A percentile compares a stretch with the other conserved stretches of the same genome.
These are phyloP conservation scores for Formica selysi DNA, from an alignment of 1,140 invertebrate species.

Conservation along the genomic window DNA sequence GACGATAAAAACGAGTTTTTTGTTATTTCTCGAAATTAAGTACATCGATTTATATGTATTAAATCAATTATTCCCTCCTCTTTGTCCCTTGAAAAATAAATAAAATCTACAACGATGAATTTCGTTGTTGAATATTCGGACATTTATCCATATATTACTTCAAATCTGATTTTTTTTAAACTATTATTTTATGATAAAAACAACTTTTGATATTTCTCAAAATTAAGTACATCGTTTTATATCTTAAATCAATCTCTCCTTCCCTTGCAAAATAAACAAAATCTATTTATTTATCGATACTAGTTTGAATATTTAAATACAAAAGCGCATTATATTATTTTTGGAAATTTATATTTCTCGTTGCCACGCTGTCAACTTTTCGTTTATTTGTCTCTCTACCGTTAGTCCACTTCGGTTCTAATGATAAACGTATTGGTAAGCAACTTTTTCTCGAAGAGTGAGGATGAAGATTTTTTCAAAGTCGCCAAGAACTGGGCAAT, in stretches of 20 bases:
- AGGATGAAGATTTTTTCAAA: slow-evolving; percentile 77
- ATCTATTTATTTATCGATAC: neutral
- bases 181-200: no score
- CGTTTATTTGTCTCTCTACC: slow-evolving; percentile 35
- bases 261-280: neutral
- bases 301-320: neutral
- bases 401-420: slow-evolving; percentile 82
- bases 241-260: neutral
- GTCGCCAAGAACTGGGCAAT: slow-evolving; percentile 78
- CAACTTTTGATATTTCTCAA: no score
- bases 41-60: neutral
- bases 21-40: no score
- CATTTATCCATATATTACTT: no score
- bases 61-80: neutral
- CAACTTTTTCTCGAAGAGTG: slow-evolving; percentile 78
- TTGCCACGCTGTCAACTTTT: neutral
- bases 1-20: no score
- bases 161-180: no score
- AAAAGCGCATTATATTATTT: neutral
- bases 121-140: no score
- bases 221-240: no score
- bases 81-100: no score
- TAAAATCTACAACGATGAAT: no score
- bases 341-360: slow-evolving; percentile 27
- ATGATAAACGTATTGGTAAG: slow-evolving; percentile 83